Conservation (phyloP, 1,140 invertebrate species). For the Drosophila nannoptera region DNA sequence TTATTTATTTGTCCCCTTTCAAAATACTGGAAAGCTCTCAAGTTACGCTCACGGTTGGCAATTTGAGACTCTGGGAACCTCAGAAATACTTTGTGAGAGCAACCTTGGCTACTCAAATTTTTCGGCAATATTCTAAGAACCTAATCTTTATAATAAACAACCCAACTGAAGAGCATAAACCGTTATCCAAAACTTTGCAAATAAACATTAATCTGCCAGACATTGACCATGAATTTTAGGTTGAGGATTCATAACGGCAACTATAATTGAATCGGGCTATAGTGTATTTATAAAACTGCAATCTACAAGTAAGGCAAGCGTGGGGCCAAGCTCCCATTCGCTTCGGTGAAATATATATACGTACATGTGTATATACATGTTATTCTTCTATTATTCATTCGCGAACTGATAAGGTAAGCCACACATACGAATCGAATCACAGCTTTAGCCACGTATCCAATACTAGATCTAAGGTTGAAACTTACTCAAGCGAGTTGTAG, state of each 20-base stretch:
- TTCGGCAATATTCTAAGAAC: neutral
- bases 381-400: slow-evolving; percentile 9
- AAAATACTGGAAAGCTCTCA: slow-evolving; percentile 27
- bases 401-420: slow-evolving; percentile 13
- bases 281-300: slow-evolving; percentile 15
- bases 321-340: too few species aligned
- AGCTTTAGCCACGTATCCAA: slow-evolving; percentile 18
- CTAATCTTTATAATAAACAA: slow-evolving; percentile 20
- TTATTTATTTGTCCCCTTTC: slow-evolving; percentile 11
- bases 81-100: slow-evolving; percentile 7
- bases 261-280: neutral
- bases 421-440: neutral
- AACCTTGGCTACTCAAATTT: slow-evolving; percentile 9
- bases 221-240: too few species aligned
- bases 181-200: neutral
- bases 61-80: slow-evolving; percentile 35
- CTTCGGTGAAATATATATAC: too few species aligned
- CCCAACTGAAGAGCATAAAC: neutral
- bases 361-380: too few species aligned
- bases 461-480: slow-evolving; percentile 4
- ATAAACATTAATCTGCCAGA: neutral
- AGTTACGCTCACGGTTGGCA: slow-evolving; percentile 24
- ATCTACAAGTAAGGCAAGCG: neutral
- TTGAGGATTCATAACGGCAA: too few species aligned
- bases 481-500: slow-evolving; percentile 70